These are phyloP conservation scores for Urophycis tenuis DNA, from an alignment of 2,797 vertebrate genomes.

Conservation along the genomic window DNA sequence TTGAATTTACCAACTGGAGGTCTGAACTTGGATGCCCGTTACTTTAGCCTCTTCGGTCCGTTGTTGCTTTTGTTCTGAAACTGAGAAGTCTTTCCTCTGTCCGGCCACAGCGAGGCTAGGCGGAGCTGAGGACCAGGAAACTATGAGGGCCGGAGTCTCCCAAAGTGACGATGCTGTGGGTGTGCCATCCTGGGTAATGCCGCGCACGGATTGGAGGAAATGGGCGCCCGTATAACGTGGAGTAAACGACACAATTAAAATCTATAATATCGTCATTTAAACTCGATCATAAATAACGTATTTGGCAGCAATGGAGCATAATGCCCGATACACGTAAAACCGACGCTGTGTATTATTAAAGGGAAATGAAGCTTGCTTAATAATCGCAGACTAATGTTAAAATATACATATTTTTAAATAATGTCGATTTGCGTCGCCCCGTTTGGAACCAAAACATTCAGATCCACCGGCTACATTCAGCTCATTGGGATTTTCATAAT, in stretches of 20 bases:
- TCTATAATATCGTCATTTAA: neutral
- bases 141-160: constrained; percentile 38
- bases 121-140: constrained; percentile 73
- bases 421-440: neutral
- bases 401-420: neutral
- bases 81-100: constrained; percentile 73
- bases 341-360: neutral
- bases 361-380: neutral
- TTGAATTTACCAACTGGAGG: constrained; percentile 25
- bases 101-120: constrained; percentile 73
- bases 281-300: neutral
- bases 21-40: constrained; percentile 34
- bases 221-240: constrained; percentile 36
- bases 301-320: too few relatives aligned
- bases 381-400: neutral
- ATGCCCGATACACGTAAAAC: neutral
- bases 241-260: neutral
- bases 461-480: neutral
- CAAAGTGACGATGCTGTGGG: constrained; percentile 59
- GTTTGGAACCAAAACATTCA: neutral
- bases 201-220: constrained; percentile 52
- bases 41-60: constrained; percentile 47
- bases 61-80: constrained; percentile 75
- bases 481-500: neutral
- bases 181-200: constrained; percentile 58